Evolutionary conservation across 37 sponge, comb jelly and placozoan genomes (phyloP).

Genomic region (Axinella damicornis): DNA sequence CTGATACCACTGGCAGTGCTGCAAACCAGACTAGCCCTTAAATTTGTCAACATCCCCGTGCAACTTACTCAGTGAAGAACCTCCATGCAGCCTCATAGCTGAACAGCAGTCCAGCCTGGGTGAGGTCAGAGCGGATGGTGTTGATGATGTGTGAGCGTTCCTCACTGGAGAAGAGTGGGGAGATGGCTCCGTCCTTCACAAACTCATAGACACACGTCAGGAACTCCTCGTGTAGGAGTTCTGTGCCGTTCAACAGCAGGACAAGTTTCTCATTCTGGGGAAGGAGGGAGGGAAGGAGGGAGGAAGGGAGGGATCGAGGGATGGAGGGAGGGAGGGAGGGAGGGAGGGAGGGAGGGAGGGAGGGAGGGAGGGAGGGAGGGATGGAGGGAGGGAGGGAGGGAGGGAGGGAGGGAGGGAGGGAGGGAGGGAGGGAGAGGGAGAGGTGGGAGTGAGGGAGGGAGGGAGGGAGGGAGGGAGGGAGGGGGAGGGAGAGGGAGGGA

Average conservation of each 20-base stretch:
- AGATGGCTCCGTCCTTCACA: conserved; percentile 72
- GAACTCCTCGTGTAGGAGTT: conserved; percentile 45
- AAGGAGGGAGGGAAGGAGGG: background rate
- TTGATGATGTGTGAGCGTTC: conserved; percentile 72
- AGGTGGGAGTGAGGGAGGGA: too few relatives aligned
- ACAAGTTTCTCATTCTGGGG: conserved; percentile 59
- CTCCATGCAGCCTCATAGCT: conserved; percentile 65
- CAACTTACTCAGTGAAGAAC: conserved; percentile 84
- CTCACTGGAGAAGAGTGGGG: conserved; percentile 79
- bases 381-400: too few relatives aligned
- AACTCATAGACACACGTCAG: conserved; percentile 71
- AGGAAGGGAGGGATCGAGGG: conserved; percentile 26
- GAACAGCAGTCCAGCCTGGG: conserved; percentile 71
- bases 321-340: conserved; percentile 10
- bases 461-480: too few relatives aligned
- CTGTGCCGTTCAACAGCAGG: conserved; percentile 40
- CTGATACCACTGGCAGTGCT: too few relatives aligned
- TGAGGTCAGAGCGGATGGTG: conserved; percentile 75
- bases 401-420: too few relatives aligned
- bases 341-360: conserved; percentile 13
- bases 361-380: background rate
- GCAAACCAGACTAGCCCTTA: too few relatives aligned
- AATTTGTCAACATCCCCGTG: background rate
- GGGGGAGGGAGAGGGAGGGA: too few relatives aligned
- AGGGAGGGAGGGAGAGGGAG: too few relatives aligned